Percentiles rank a stretch among this genome's conserved stretches.
Conservation (phyloP, 1,140 invertebrate species). For the Cotesia typhae region DNA sequence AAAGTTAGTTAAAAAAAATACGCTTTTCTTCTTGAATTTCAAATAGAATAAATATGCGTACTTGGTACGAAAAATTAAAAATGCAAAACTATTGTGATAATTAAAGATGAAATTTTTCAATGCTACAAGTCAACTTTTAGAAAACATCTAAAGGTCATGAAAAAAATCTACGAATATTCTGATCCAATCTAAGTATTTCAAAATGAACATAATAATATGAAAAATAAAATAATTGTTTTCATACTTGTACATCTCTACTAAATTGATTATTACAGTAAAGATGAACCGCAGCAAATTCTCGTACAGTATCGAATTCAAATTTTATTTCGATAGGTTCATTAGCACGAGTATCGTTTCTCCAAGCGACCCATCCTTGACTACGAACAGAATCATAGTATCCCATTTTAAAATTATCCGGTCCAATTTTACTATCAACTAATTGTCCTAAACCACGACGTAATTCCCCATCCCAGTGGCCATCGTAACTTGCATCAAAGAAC, state of each 20-base stretch:
- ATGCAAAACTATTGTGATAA: too few species aligned
- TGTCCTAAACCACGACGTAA: constrained; percentile 75
- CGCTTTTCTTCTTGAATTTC: too few species aligned
- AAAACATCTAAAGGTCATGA: too few species aligned
- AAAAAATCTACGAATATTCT: background rate
- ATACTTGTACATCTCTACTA: constrained; percentile 78
- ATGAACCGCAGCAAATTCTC: constrained; percentile 85
- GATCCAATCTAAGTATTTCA: background rate
- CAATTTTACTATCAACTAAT: constrained; percentile 75
- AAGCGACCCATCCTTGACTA: constrained; percentile 87
- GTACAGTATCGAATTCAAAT: constrained; percentile 86
- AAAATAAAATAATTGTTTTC: constrained; percentile 26
- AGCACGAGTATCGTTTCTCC: constrained; percentile 81
- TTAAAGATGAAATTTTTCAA: too few species aligned
- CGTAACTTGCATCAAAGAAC: constrained; percentile 82
- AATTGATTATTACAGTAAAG: constrained; percentile 85
- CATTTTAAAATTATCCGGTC: constrained; percentile 77
- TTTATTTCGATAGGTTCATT: constrained; percentile 76
- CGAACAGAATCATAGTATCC: constrained; percentile 70
- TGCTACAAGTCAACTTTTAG: too few species aligned
- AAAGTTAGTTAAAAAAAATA: too few species aligned
- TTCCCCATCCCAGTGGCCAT: constrained; percentile 76
- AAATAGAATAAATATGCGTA: too few species aligned
- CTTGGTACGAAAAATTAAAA: too few species aligned
- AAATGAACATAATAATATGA: background rate